Percentiles rank a stretch among this genome's conserved stretches.
phyloP scores from a whole-genome alignment of 2,888 invertebrate genomes.

The Andrena praecox region DNA sequence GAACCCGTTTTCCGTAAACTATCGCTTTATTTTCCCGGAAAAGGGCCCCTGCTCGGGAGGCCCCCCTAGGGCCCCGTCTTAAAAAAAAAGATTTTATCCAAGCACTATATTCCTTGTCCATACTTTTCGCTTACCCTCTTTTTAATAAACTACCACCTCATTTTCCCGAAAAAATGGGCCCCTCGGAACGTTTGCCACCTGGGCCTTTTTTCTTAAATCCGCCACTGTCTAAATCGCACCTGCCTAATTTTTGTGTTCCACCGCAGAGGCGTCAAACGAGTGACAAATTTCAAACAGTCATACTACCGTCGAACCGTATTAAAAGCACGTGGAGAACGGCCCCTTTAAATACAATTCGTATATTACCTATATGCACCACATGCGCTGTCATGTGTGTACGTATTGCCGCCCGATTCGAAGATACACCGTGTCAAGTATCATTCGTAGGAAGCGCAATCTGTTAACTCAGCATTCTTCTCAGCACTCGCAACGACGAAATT shows the following conservation, averaged over 20 bases:
- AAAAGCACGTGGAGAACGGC: slow-evolving; percentile 37
- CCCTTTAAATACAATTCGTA: slow-evolving; percentile 21
- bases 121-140: no score
- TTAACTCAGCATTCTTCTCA: slow-evolving; percentile 13
- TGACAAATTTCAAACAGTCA: slow-evolving; percentile 22
- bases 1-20: no score
- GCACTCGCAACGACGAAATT: not conserved
- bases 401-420: slow-evolving; percentile 17
- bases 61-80: no score
- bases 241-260: slow-evolving; percentile 12
- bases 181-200: no score
- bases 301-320: slow-evolving; percentile 17
- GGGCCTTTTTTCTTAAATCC: no score
- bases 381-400: not conserved
- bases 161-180: no score
- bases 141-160: no score
- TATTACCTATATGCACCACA: slow-evolving; percentile 6
- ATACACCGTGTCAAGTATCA: not conserved
- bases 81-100: no score
- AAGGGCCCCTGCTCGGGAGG: no score
- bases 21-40: no score
- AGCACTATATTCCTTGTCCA: no score
- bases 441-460: slow-evolving; percentile 17
- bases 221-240: slow-evolving; percentile 9
- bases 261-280: slow-evolving; percentile 5